Evolutionary conservation across 2,888 invertebrate species (phyloP), one percentile per base, ranked within the genome.

Genomic region (Rhogogaster chlorosoma): DNA sequence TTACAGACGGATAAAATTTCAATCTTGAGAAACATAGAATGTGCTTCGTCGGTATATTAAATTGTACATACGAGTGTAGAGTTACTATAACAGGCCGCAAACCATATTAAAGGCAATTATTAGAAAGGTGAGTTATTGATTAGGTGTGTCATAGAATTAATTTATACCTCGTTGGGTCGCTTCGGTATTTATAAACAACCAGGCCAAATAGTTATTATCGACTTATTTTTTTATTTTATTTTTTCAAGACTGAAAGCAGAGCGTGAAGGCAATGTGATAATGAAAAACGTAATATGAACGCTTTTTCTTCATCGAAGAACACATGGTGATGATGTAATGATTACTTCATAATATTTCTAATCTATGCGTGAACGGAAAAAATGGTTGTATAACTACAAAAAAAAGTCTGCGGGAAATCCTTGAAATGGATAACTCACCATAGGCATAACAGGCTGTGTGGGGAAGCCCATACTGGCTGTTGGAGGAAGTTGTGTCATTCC

Each of bases 401-500:
- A 45, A 71, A 75, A 75, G 5, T 26, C 38, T 32, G 45, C 18
- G 9, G 6, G 38, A 80, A 80, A 38, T 38, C 22, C 32, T 36
- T 38, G 38, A 32, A 45, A 45, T 83, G 42, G 83, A 83, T 86
- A 90, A 93, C 93, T 93, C 91, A 93, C 93, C 93, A 93, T 87
- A 86, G 91, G 86, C 87, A 83, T 83, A 83, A 91, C 88, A 84
- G 92, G 86, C 86, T 93, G 93, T 86, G 92, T 86, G 86, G 91
- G 90, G 86, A 92, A 88, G 89, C 90, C 91, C 92, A 92, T 87
- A 87, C 91, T 91, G 85, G 92, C 90, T 86, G 90, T 89, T 87
- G 92, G 86, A 88, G 93, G 92, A 90, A 92, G 91, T 91, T 93
- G 93, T 91, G 92, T 92, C 93, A 94, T 93, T 93, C 93, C 93